phyloP scores from a whole-genome alignment of 2,888 invertebrate genomes.

The Ochropacha duplaris region DNA sequence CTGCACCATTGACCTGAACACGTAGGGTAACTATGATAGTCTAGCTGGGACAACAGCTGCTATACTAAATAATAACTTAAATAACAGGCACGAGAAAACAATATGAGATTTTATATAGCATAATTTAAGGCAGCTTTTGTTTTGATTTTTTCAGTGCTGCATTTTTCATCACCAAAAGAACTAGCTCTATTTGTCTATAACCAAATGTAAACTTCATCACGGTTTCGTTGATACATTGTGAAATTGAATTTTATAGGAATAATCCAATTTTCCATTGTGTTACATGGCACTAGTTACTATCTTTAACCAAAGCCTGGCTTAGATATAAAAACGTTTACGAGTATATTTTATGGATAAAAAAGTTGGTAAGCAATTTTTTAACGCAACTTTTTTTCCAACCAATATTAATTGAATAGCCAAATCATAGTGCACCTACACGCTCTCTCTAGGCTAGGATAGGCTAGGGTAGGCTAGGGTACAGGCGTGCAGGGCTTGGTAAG shows the following conservation, averaged over 20 bases:
- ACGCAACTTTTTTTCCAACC: slow-evolving; percentile 10
- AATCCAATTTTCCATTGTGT: too few relatives aligned
- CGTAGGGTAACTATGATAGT: slow-evolving; percentile 70
- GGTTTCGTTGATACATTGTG: too few relatives aligned
- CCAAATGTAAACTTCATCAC: too few relatives aligned
- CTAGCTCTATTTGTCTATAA: too few relatives aligned
- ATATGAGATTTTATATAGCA: neutral
- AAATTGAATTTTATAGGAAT: too few relatives aligned
- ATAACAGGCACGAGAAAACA: neutral
- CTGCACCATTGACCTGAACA: slow-evolving; percentile 79
- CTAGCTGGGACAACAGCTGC: neutral
- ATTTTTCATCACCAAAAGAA: too few relatives aligned
- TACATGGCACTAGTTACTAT: too few relatives aligned
- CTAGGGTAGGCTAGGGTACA: slow-evolving; percentile 24
- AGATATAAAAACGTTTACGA: too few relatives aligned
- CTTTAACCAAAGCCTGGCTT: too few relatives aligned
- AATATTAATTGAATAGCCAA: slow-evolving; percentile 16
- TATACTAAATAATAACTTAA: neutral
- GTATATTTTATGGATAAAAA: too few relatives aligned
- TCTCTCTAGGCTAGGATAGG: slow-evolving; percentile 61
- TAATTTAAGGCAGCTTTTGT: neutral
- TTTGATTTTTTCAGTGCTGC: neutral
- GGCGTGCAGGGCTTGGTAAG: slow-evolving; percentile 54
- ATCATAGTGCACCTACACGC: slow-evolving; percentile 69
- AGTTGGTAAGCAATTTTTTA: neutral